Base-by-base conservation (phyloP, 2,888 invertebrate genomes). In the Trilocha varians region DNA sequence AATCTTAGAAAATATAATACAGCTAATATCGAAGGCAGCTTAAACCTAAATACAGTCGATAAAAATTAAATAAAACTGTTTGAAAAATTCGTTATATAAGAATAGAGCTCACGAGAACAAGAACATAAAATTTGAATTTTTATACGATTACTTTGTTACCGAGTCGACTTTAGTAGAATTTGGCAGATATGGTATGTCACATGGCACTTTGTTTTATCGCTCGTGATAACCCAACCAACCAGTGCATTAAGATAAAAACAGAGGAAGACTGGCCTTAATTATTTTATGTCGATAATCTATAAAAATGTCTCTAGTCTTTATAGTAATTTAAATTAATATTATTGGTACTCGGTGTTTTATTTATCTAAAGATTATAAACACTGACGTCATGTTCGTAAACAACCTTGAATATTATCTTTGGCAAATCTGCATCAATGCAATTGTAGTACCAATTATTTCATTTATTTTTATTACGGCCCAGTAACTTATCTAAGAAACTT, bases 161-260 rank as follows among this genome's bases (percentile, higher is more conserved):
- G 55, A 50, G 50, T 47, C 53, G 43, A 59, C 57, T 60, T 62
- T 25, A 25, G 25, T 25, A 64, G 57, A 65, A 73, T 75, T 79
- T 62, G 59, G 69, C 64, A 59, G 79, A 80, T 78, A 82, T 69
- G 71, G 71, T 71, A 78, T 79, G 79, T 78, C 82, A 78, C 80
- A 78, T 77, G 79, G 75, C 80, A 79, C 78, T 73, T 75, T 48
- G 41, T 61, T 50, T 72, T 82, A 83, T 83, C 82, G 60, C 62
- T 64, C 58, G 58, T 59, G 84, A 85, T 85, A 85, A 83, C 77
- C 80, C 78, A 71, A 72, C 80, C 78, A 71, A 72, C 71, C 73
- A 72, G 64, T 78, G 73, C 74, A 76, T 73, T 73, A 70, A 71
- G 82, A 83, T 83, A 83, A 78, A 71, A 68, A 73, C 60, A 59